A percentile compares a stretch with the other conserved stretches of the same genome.
Evolutionary conservation across 2,113 vertebrate species (phyloP).

Genomic region (Mus pahari): DNA sequence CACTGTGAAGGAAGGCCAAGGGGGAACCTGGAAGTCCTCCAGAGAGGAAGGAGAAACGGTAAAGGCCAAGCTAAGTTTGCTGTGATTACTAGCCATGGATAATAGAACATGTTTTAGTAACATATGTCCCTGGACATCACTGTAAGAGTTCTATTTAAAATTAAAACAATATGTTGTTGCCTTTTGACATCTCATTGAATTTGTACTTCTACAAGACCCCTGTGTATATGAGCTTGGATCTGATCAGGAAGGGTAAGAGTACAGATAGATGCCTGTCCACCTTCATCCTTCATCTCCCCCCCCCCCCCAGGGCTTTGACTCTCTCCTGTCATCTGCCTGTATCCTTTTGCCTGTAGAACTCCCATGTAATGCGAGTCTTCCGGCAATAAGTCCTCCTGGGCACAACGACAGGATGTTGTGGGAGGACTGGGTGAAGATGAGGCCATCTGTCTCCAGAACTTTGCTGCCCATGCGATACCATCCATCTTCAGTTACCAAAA

Average conservation of each 20-base stretch:
- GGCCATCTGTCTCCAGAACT: fast-evolving
- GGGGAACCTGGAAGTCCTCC: background rate
- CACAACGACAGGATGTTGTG: background rate
- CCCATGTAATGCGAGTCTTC: fast-evolving
- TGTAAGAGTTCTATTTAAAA: conserved; percentile 6
- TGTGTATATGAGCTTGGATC: fast-evolving
- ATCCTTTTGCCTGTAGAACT: fast-evolving
- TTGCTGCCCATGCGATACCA: background rate
- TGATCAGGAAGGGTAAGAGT: background rate
- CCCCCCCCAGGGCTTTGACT: too few species aligned
- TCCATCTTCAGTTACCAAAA: too few species aligned
- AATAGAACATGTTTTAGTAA: too few species aligned
- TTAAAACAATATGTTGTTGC: background rate
- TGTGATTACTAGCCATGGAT: too few species aligned
- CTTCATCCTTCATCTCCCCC: background rate
- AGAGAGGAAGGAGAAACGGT: background rate
- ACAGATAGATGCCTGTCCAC: background rate
- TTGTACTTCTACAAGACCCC: background rate
- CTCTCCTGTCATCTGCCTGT: fast-evolving
- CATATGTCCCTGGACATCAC: background rate
- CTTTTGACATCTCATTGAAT: background rate
- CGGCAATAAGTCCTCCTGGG: fast-evolving
- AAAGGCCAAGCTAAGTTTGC: too few species aligned
- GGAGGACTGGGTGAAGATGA: background rate
- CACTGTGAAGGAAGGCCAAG: fast-evolving